Base-by-base conservation (phyloP, 2,113 vertebrate species). In the Symphodus melops region DNA sequence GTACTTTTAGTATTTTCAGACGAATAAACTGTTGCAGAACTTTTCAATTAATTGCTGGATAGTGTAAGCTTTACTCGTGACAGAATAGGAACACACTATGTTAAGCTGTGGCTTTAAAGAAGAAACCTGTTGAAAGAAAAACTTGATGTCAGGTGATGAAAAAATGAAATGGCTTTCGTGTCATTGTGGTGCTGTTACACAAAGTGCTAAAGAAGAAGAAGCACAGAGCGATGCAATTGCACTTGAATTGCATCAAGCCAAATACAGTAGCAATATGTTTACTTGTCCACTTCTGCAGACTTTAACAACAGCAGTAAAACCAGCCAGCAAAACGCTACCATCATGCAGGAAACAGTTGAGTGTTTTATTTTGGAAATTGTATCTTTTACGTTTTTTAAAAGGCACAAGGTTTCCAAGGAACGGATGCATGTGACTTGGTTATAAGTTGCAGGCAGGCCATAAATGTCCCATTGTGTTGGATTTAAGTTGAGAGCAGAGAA, bases 381-480 rank as follows among this genome's bases (percentile, higher is more conserved):
- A 52, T 75, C 67, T 59, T 76, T 85, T 84, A 85, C 78, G 23
- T 61, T 67, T 67, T 74, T 68, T 9, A 12, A 68, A 68, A 72
- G 66, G 60, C 28, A 20, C 25, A 28, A 60, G 48, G 85, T 86
- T 83, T 79, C 90, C n/a, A 62, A 77, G 91, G 54, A 88, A 85
- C 77, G 9, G 7, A 69, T 68, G 68, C 56, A 89, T 86, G 77
- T 23, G 20, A 64, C n/a, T 74, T 66, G 75, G 33, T 72, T 21
- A 41, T 33, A 76, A 68, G 59, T 72, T 44, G 46, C 33, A 19
- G 4, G 17, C 6, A 63, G 12, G 68, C 76, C 78, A 71, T 93
- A 90, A 91, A 93, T 69, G 59, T 74, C 77, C 63, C 57, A 72
- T 80, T 69, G 68, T 83, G 79, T 81, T 71, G 58, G 63, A 70